Conservation (phyloP, 1,140 invertebrate species). For the Megathymus violae region DNA sequence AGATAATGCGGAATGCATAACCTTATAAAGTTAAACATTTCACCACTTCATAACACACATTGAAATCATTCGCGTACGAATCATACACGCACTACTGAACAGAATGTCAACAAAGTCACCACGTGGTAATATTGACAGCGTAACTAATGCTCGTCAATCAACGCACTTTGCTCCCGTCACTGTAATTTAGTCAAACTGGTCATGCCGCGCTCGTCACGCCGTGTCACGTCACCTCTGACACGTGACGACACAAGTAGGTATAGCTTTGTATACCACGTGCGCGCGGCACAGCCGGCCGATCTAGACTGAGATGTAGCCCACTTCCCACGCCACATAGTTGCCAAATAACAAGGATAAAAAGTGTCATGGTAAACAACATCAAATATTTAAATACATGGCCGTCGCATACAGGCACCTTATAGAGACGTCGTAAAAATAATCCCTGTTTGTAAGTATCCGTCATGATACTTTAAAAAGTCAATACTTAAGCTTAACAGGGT, state of each 20-base stretch:
- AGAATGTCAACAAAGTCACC: constrained; percentile 26
- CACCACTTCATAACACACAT: not conserved
- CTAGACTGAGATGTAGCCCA: constrained; percentile 65
- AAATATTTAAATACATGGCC: constrained; percentile 47
- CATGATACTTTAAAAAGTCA: constrained; percentile 27
- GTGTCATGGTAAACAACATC: constrained; percentile 38
- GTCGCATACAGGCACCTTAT: constrained; percentile 40
- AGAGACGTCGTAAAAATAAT: constrained; percentile 13
- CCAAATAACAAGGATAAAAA: constrained; percentile 65
- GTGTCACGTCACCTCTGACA: constrained; percentile 22
- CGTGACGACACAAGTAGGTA: constrained; percentile 39
- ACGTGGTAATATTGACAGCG: constrained; percentile 29
- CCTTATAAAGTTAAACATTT: not conserved
- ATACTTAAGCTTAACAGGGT: constrained; percentile 30
- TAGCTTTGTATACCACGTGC: constrained; percentile 57
- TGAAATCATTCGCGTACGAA: not conserved
- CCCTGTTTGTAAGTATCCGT: constrained; percentile 14
- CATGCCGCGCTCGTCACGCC: constrained; percentile 9
- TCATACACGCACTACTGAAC: constrained; percentile 5
- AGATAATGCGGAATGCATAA: not conserved
- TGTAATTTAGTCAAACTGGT: constrained; percentile 23
- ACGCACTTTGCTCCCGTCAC: constrained; percentile 15
- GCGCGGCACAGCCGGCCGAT: constrained; percentile 57
- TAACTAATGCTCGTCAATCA: constrained; percentile 24
- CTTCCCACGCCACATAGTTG: constrained; percentile 51